phyloP scores from a whole-genome alignment of 2,888 invertebrate genomes.

The Drosophila flavopinicola region DNA sequence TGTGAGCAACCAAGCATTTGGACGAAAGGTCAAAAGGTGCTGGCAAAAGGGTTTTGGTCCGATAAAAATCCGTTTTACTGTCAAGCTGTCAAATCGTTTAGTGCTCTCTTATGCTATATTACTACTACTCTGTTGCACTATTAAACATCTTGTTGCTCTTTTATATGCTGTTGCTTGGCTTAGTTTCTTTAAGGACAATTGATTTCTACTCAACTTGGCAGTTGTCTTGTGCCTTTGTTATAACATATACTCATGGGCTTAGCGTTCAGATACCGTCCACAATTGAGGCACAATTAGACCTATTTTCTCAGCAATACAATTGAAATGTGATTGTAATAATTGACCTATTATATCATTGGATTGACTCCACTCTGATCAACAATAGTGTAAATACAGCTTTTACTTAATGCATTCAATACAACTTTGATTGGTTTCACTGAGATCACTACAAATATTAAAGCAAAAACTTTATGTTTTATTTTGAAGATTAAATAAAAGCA shows the following conservation, averaged over 20 bases:
- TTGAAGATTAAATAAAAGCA: no score
- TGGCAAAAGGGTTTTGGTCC: constrained; percentile 22
- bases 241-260: neutral
- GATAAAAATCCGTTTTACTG: constrained; percentile 13
- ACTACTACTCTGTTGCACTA: constrained; percentile 4
- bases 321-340: neutral
- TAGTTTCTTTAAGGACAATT: neutral
- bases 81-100: constrained; percentile 38
- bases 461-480: no score
- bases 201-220: neutral
- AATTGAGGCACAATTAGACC: neutral
- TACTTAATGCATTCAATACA: neutral
- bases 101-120: no score
- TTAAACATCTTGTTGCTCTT: neutral
- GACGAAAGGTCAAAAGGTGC: constrained; percentile 34
- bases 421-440: neutral
- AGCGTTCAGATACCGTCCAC: neutral
- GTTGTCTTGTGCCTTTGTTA: neutral
- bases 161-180: neutral
- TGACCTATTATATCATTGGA: neutral
- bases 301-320: neutral
- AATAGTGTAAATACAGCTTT: neutral
- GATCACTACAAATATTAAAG: neutral
- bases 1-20: constrained; percentile 6
- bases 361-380: neutral